Conservation (phyloP, 1,140 invertebrate genomes). For the Tetramorium simillimum region DNA sequence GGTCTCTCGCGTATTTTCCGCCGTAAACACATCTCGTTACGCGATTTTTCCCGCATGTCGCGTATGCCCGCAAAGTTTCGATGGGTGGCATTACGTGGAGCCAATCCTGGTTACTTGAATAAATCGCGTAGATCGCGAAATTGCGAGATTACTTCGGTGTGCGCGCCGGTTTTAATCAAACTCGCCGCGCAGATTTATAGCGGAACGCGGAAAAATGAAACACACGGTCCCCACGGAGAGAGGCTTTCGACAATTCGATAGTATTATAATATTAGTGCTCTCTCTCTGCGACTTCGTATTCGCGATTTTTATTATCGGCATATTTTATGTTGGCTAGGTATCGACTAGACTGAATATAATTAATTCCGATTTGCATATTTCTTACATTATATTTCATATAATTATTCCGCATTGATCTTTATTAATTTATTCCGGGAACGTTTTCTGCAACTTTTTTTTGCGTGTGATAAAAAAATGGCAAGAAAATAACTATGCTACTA, state of each 20-base stretch:
- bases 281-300: neutral
- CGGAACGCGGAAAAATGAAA: conserved; percentile 18
- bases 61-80: neutral
- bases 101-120: neutral
- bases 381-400: neutral
- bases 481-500: neutral
- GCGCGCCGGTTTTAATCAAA: conserved; percentile 45
- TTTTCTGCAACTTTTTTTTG: neutral
- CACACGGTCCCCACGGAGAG: neutral
- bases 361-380: neutral
- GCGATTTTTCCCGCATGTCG: conserved; percentile 7
- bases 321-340: neutral
- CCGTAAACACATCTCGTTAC: conserved; percentile 18
- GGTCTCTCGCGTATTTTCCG: neutral
- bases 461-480: neutral
- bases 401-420: neutral
- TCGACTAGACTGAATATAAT: neutral
- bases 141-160: conserved; percentile 16
- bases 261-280: neutral
- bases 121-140: conserved; percentile 33
- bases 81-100: neutral
- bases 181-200: conserved; percentile 29
- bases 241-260: neutral
- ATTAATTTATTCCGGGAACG: neutral
- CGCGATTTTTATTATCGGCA: neutral